Conservation (phyloP, 2,888 invertebrate genomes). For the Eumacrocentrus americanus region DNA sequence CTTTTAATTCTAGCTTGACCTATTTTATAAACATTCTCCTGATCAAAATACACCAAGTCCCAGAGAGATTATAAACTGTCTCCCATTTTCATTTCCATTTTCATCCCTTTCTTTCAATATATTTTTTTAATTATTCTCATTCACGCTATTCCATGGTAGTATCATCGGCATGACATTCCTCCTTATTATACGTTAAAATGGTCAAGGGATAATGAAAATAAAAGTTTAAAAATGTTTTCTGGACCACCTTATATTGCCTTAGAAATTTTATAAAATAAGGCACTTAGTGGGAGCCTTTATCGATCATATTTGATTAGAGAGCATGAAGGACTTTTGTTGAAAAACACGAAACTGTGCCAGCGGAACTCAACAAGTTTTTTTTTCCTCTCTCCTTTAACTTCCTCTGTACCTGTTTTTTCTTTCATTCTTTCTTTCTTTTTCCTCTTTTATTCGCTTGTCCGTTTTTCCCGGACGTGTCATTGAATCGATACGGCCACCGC, state of each 20-base stretch:
- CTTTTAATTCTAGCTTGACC: constrained; percentile 15
- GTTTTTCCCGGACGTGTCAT: neutral
- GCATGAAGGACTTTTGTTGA: neutral
- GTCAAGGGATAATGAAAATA: neutral
- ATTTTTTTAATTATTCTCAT: neutral
- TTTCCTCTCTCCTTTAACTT: neutral
- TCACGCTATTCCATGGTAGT: too few relatives aligned
- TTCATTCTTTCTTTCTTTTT: neutral
- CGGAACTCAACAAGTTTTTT: constrained; percentile 24
- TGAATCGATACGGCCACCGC: constrained; percentile 6
- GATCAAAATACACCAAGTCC: too few relatives aligned
- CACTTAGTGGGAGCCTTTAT: too few relatives aligned
- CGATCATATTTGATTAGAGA: neutral
- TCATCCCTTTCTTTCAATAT: neutral
- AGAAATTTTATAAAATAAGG: too few relatives aligned
- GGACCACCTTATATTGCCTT: too few relatives aligned
- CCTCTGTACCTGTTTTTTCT: neutral
- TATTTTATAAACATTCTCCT: neutral
- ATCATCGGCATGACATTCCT: too few relatives aligned
- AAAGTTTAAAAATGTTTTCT: too few relatives aligned
- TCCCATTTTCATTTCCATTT: too few relatives aligned
- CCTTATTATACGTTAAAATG: too few relatives aligned
- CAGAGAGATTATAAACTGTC: too few relatives aligned
- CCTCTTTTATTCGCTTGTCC: constrained; percentile 2
- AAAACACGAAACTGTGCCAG: constrained; percentile 14